Conservation (phyloP, 1,140 invertebrate species). For the Sarcophaga peregrina region DNA sequence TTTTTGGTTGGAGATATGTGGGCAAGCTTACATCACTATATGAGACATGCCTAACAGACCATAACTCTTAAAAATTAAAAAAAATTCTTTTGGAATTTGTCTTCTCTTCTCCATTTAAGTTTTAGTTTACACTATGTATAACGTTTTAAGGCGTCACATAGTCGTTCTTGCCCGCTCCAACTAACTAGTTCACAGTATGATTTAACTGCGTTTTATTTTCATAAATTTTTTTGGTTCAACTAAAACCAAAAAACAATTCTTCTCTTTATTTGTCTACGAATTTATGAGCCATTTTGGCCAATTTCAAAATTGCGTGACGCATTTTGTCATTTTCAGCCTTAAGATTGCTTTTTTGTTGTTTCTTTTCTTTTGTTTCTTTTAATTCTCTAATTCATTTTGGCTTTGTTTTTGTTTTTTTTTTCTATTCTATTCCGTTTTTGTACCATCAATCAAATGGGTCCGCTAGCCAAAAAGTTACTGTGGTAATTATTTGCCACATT, state of each 20-base stretch:
- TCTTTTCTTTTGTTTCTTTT: not conserved
- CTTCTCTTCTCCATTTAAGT: too few relatives aligned
- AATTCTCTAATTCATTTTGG: not conserved
- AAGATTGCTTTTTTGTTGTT: not conserved
- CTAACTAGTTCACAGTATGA: too few relatives aligned
- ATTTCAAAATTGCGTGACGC: conserved; percentile 26
- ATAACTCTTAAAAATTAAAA: too few relatives aligned
- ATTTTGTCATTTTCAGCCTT: conserved; percentile 8
- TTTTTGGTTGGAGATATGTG: too few relatives aligned
- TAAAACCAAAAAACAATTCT: not conserved
- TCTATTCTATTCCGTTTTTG: not conserved
- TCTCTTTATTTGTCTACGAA: not conserved
- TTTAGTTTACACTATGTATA: too few relatives aligned
- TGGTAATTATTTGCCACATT: conserved; percentile 7
- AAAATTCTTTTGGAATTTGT: too few relatives aligned
- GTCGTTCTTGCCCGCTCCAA: too few relatives aligned
- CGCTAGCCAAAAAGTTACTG: not conserved
- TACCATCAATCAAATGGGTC: conserved; percentile 3
- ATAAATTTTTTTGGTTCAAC: too few relatives aligned
- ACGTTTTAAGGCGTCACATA: too few relatives aligned
- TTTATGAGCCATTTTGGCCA: conserved; percentile 18
- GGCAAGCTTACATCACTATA: too few relatives aligned
- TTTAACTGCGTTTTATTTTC: too few relatives aligned
- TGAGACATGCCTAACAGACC: too few relatives aligned
- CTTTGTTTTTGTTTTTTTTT: not conserved